A percentile compares a stretch with the other conserved stretches of the same genome.
These are phyloP conservation scores for Apogon hyalosoma DNA, from an alignment of 2,797 vertebrate genomes.

Conservation along the genomic window DNA sequence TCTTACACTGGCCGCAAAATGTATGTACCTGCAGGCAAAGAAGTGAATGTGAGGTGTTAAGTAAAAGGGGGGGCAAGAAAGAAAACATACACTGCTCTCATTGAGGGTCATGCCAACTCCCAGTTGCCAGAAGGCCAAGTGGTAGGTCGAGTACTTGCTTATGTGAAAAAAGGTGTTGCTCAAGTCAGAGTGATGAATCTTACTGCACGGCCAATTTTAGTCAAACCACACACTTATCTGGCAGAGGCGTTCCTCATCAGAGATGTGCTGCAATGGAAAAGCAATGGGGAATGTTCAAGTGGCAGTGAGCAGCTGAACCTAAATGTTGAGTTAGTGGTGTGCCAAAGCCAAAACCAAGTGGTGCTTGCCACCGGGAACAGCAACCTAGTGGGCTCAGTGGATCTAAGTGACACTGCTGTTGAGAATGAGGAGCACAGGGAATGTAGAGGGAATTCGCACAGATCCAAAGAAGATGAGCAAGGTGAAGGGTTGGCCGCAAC, in stretches of 20 bases:
- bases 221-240: background rate
- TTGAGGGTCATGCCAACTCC: background rate
- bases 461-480: constrained; percentile 36
- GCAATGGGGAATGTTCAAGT: too few species aligned
- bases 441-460: constrained; percentile 23
- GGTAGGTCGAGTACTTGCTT: background rate
- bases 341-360: background rate
- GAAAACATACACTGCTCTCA: background rate
- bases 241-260: background rate
- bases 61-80: background rate
- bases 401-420: too few species aligned
- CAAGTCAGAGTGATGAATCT: background rate
- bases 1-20: background rate
- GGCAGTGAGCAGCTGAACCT: too few species aligned
- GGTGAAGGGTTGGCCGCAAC: constrained; percentile 21
- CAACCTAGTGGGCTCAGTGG: too few species aligned
- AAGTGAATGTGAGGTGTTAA: background rate
- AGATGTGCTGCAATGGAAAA: background rate
- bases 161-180: background rate
- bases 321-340: background rate
- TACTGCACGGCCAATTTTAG: background rate
- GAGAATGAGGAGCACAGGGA: too few species aligned
- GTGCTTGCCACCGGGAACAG: background rate
- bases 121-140: background rate
- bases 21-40: constrained; percentile 7